Evolutionary conservation across 2,888 invertebrate genomes (phyloP).

Genomic region (Drosophila emarginata): DNA sequence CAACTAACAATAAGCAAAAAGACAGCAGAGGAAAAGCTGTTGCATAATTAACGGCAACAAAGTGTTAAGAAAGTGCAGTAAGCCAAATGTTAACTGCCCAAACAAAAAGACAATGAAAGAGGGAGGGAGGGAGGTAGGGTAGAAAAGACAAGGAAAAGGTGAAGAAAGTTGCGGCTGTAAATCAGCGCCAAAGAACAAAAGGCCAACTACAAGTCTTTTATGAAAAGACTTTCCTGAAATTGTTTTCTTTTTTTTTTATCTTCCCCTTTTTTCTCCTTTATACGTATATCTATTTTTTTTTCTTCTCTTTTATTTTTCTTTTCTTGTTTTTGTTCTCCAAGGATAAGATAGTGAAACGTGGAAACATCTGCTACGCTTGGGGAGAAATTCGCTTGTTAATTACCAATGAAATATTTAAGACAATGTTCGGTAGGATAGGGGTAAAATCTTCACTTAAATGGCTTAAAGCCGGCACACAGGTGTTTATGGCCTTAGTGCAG

Average conservation of each 20-base stretch:
- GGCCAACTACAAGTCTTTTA: conserved; percentile 14
- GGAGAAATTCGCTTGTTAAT: conserved; percentile 71
- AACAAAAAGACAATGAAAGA: conserved; percentile 24
- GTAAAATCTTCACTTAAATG: neutral
- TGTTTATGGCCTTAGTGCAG: conserved; percentile 47
- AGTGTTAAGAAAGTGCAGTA: conserved; percentile 70
- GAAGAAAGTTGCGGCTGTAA: conserved; percentile 60
- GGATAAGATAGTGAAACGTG: neutral
- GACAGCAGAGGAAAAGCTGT: conserved; percentile 23
- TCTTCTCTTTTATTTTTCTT: neutral
- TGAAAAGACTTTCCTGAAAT: neutral
- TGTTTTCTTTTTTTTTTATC: conserved; percentile 2
- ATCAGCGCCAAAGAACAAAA: conserved; percentile 53
- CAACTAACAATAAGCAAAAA: conserved; percentile 17
- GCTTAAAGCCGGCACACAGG: conserved; percentile 25
- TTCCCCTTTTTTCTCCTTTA: no score
- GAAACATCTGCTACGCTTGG: conserved; percentile 43
- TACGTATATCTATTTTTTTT: no score
- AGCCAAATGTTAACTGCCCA: conserved; percentile 68
- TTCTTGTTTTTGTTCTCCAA: neutral
- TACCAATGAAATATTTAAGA: conserved; percentile 73
- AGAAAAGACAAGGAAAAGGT: neutral
- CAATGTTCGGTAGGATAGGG: neutral
- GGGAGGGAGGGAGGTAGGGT: conserved; percentile 12
- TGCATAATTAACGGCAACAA: conserved; percentile 73